Base-by-base conservation (phyloP, 30 jellyfish, hydroid and myxozoan species). In the Chrysaora quinquecirrha region DNA sequence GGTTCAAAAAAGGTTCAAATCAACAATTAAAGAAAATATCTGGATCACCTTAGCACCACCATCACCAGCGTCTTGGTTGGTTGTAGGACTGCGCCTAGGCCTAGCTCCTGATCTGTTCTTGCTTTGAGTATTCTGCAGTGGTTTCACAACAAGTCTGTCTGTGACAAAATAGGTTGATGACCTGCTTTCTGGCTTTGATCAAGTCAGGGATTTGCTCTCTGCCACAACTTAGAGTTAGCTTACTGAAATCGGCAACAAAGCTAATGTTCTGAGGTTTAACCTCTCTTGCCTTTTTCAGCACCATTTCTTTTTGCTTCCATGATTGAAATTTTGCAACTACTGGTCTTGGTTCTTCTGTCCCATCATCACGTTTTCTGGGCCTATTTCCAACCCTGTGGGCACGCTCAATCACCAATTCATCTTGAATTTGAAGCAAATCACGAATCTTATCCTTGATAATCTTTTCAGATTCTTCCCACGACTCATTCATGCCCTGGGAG, bases 261-360 rank as follows among this genome's bases (percentile, higher is more conserved):
- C 20, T 56, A 23, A 56, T 56, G 71, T 56, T 56, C 71, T 56
- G 71, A 23, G 71, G 71, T 23, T 56, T 56, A 23, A 56, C 71
- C 58, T 48, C 86, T 29, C 78, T 74, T 21, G 86, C 86, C 10
- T 74, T 52, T 29, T 52, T 74, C 33, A 52, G 63, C 30, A 74
- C 86, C 75, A 32, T 34, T 29, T 73, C 85, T 24, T 73, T 73
- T 73, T 73, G 85, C 75, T 73, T 73, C 85, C 85, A 73, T 10
- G 85, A 73, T 49, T 38, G 49, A 73, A 73, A 49, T 30, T 46
- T 73, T 16, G 75, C 85, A 16, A 49, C 75, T 27, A 73, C 48
- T 46, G 85, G 85, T 69, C 85, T 73, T 31, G 85, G 85, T 49
- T 30, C 75, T 21, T 47, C 74, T 27, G 76, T 64, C 76, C 76